These are phyloP conservation scores for Tachuris rubrigastra DNA, from an alignment of 2,113 vertebrate species.

Conservation along the genomic window DNA sequence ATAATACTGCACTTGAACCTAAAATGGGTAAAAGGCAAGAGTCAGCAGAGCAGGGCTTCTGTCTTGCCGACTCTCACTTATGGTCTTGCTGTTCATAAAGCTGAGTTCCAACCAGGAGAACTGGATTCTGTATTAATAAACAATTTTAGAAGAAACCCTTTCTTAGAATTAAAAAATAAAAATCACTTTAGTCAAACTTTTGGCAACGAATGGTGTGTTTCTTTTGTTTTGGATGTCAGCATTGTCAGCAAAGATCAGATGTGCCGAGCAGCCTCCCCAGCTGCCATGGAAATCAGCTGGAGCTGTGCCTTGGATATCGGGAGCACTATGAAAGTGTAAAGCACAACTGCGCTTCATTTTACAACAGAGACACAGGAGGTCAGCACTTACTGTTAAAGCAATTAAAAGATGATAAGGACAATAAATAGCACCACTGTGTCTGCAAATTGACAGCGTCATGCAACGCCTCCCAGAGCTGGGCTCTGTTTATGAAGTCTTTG, in stretches of 20 bases:
- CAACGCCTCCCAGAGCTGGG: not conserved
- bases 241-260: not conserved
- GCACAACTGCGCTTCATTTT: not conserved
- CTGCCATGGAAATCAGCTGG: not conserved
- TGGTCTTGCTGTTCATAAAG: not conserved
- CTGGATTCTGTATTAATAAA: not conserved
- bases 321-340: not conserved
- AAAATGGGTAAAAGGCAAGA: not conserved
- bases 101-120: not conserved
- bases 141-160: not conserved
- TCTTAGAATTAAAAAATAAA: not conserved
- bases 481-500: not conserved
- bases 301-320: not conserved
- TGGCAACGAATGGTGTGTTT: not conserved
- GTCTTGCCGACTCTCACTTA: not conserved
- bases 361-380: not conserved
- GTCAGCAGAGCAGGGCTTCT: not conserved
- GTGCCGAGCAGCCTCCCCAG: not conserved
- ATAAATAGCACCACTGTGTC: not conserved
- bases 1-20: not conserved
- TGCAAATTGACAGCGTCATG: not conserved
- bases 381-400: not conserved
- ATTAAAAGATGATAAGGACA: not conserved
- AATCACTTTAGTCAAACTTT: not conserved
- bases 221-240: not conserved